These are phyloP conservation scores for Kradibia gibbosae DNA, from an alignment of 1,140 invertebrate species.

Conservation along the genomic window DNA sequence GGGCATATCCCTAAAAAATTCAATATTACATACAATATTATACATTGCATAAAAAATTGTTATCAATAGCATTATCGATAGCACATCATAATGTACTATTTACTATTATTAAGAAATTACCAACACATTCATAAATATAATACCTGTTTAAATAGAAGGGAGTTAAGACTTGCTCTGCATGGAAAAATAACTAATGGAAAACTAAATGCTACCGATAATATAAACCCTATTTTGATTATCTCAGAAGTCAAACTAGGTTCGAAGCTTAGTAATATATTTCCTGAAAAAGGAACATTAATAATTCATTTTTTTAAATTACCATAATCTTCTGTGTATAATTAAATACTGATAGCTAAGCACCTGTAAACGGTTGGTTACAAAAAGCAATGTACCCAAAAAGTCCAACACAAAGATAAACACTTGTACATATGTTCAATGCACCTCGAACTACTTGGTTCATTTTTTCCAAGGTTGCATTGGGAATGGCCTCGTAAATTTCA, in stretches of 20 bases:
- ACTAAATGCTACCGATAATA: constrained; percentile 94
- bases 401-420: constrained; percentile 90
- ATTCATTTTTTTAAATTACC: not conserved
- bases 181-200: constrained; percentile 98
- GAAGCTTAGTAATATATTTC: constrained; percentile 93
- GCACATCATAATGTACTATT: too few species aligned
- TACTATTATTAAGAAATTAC: too few species aligned
- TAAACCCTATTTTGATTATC: constrained; percentile 93
- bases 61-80: not conserved
- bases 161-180: constrained; percentile 93
- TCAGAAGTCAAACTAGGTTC: constrained; percentile 85
- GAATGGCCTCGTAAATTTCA: constrained; percentile 93
- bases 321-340: constrained; percentile 54
- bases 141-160: constrained; percentile 89
- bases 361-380: constrained; percentile 81
- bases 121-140: constrained; percentile 9
- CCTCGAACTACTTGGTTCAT: constrained; percentile 90
- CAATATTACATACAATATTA: not conserved
- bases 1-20: constrained; percentile 66
- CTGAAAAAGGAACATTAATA: constrained; percentile 68
- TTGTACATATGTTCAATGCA: constrained; percentile 92
- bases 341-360: constrained; percentile 65
- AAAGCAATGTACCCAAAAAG: constrained; percentile 97
- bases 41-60: not conserved
- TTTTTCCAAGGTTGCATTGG: constrained; percentile 89